These are phyloP conservation scores for Panthera uncia DNA, from an alignment of 2,113 vertebrate species.

Conservation along the genomic window DNA sequence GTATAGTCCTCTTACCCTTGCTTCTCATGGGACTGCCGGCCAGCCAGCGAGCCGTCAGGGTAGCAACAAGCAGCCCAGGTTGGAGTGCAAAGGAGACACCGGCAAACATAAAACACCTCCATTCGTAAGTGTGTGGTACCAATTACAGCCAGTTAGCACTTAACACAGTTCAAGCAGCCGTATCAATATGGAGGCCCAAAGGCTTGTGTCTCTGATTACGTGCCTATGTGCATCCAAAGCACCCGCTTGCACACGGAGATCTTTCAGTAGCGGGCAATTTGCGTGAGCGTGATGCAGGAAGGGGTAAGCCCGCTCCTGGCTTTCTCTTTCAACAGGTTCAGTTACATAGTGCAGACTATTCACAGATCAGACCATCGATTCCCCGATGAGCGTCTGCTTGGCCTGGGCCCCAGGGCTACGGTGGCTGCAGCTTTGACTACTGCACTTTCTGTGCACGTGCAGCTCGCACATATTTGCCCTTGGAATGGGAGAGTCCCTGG, in stretches of 20 bases:
- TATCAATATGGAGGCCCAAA: conserved; percentile 17
- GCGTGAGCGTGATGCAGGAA: conserved; percentile 67
- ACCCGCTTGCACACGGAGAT: conserved; percentile 38
- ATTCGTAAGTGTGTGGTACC: conserved; percentile 45
- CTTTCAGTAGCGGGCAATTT: conserved; percentile 58
- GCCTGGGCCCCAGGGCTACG: not conserved
- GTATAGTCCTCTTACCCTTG: not conserved
- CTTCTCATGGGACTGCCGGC: not conserved
- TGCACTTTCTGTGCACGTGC: not conserved
- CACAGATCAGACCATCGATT: conserved; percentile 58
- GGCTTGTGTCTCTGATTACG: conserved; percentile 64
- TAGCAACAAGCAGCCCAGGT: conserved; percentile 30
- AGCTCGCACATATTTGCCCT: conserved; percentile 44
- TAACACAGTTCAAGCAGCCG: not conserved
- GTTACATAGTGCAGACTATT: conserved; percentile 68
- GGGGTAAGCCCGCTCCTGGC: conserved; percentile 25
- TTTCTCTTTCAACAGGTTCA: conserved; percentile 68
- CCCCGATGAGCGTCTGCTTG: not conserved
- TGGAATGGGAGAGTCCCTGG: conserved; percentile 49
- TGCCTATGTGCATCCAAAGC: conserved; percentile 60
- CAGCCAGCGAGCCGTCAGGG: not conserved
- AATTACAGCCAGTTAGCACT: conserved; percentile 57
- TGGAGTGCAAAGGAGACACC: conserved; percentile 55
- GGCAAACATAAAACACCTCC: conserved; percentile 50
- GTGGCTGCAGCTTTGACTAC: not conserved